Conservation (phyloP, 2,113 vertebrate genomes). For the Cyphomyrus discorhynchus region DNA sequence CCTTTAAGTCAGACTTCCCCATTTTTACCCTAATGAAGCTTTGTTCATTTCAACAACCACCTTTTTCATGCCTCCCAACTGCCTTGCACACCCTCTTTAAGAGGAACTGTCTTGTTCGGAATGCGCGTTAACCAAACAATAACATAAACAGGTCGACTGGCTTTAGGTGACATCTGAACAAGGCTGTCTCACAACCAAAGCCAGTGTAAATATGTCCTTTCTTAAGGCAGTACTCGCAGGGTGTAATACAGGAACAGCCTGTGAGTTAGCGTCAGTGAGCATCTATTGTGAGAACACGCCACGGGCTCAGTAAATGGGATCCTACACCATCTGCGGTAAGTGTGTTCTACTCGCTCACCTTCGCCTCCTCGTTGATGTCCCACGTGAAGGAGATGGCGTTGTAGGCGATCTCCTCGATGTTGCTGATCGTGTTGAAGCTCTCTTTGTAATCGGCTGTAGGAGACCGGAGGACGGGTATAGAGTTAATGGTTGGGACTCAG, state of each 20-base stretch:
- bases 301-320: background rate
- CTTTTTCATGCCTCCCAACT: background rate
- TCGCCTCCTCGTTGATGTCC: constrained; percentile 96
- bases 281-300: background rate
- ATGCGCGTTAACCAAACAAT: background rate
- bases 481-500: background rate
- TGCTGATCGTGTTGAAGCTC: constrained; percentile 97
- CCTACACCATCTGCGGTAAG: background rate
- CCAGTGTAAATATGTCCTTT: background rate
- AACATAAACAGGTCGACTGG: background rate
- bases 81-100: background rate
- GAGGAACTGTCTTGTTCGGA: constrained; percentile 2
- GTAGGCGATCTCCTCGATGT: constrained; percentile 96
- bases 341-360: constrained; percentile 63
- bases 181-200: background rate
- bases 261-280: background rate
- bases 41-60: constrained; percentile 5
- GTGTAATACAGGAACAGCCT: background rate
- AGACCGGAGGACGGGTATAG: background rate
- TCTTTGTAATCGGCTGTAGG: constrained; percentile 92
- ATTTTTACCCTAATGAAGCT: background rate
- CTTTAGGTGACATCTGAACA: background rate
- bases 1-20: background rate
- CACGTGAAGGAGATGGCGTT: constrained; percentile 98
- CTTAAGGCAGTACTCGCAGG: background rate